Percentiles rank a stretch among this genome's conserved stretches.
Conservation (phyloP, 2,113 vertebrate species). For the Thymallus thymallus region DNA sequence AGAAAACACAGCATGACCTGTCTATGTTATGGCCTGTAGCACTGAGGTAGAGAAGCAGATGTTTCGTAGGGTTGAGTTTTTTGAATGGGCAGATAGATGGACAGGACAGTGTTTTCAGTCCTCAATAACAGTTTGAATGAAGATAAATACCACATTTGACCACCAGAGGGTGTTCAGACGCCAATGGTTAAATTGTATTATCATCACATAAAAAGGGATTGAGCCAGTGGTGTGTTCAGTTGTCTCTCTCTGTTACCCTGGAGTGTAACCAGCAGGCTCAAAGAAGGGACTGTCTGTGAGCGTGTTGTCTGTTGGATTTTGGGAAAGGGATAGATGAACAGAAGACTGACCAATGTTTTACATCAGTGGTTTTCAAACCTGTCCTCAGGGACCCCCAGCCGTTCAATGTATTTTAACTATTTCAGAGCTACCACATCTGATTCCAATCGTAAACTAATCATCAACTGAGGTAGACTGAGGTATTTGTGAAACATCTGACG, state of each 20-base stretch:
- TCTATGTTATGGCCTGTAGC: not conserved
- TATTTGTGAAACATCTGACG: not conserved
- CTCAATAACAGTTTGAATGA: not conserved
- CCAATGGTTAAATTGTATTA: not conserved
- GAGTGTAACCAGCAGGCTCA: not conserved
- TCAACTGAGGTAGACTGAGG: no score
- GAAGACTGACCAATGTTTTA: no score
- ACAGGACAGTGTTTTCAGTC: not conserved
- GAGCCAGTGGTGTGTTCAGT: not conserved
- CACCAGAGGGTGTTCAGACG: slow-evolving; percentile 57
- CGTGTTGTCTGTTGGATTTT: not conserved
- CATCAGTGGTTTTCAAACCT: no score
- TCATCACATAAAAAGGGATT: not conserved
- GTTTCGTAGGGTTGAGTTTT: not conserved
- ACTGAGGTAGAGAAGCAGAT: slow-evolving; percentile 1
- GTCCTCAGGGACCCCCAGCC: no score
- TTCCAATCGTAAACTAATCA: no score
- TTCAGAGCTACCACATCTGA: no score
- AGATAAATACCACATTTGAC: slow-evolving; percentile 30
- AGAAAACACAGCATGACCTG: no score
- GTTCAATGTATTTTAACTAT: no score
- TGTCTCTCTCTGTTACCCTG: not conserved
- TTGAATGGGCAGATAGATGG: not conserved
- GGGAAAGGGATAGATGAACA: not conserved
- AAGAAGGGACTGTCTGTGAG: not conserved